Evolutionary conservation across 2,113 vertebrate species (phyloP).

Genomic region (Callionymus lyra): DNA sequence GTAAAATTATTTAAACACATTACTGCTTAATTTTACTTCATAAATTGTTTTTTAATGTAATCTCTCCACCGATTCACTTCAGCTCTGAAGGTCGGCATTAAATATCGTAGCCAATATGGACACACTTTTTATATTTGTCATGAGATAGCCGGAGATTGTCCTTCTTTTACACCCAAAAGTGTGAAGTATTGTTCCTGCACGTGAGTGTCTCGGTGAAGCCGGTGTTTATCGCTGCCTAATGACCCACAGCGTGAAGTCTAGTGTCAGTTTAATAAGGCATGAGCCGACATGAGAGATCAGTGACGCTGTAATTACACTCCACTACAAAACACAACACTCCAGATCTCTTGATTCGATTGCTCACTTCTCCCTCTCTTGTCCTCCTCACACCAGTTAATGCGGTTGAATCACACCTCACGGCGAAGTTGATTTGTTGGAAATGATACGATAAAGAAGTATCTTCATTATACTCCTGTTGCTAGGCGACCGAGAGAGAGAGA

Average conservation of each 20-base stretch:
- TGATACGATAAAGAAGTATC: constrained; percentile 12
- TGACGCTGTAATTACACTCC: constrained; percentile 53
- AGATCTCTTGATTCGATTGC: constrained; percentile 14
- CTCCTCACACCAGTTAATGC: constrained; percentile 1
- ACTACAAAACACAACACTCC: constrained; percentile 30
- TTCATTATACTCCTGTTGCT: constrained; percentile 39
- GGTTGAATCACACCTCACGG: not conserved
- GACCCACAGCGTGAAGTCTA: constrained; percentile 45
- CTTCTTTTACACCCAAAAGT: no score
- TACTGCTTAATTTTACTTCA: no score
- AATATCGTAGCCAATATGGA: no score
- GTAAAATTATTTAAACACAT: no score
- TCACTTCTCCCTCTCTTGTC: constrained; percentile 16
- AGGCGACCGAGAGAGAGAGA: constrained; percentile 36
- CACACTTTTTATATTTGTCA: no score
- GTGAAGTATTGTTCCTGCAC: not conserved
- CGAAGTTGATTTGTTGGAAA: constrained; percentile 15
- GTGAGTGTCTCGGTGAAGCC: constrained; percentile 6
- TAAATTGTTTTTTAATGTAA: no score
- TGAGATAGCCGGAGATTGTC: no score
- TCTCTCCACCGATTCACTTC: no score
- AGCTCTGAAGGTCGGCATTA: no score
- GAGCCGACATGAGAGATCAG: constrained; percentile 42
- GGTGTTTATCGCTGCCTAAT: constrained; percentile 49
- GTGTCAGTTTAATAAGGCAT: constrained; percentile 49